A percentile compares a stretch with the other conserved stretches of the same genome.
Conservation (phyloP, 2,113 vertebrate species). For the Ahaetulla prasina region DNA sequence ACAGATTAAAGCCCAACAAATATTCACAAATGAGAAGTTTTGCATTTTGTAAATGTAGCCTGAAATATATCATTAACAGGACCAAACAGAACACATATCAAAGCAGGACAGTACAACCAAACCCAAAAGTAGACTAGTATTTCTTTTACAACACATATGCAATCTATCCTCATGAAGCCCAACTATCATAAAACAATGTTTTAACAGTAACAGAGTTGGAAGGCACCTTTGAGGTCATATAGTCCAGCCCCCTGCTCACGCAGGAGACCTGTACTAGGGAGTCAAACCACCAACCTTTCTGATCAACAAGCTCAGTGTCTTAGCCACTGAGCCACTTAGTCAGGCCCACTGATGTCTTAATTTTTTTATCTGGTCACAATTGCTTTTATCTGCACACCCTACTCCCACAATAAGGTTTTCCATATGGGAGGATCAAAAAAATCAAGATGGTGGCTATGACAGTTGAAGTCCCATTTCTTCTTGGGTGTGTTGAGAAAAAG, state of each 20-base stretch:
- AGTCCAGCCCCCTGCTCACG: no score
- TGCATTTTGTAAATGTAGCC: neutral
- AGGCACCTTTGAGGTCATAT: no score
- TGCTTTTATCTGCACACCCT: neutral
- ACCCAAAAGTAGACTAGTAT: neutral
- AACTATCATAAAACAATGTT: neutral
- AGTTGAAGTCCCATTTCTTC: neutral
- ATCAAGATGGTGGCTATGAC: neutral
- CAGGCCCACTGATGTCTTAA: no score
- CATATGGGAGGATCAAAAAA: neutral
- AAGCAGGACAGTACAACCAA: neutral
- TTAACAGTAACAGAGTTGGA: neutral
- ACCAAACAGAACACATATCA: neutral
- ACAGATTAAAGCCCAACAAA: neutral
- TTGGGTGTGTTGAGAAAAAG: neutral
- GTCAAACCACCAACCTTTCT: no score
- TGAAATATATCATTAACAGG: neutral
- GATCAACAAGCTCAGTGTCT: no score
- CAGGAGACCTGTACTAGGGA: no score
- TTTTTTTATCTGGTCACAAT: neutral
- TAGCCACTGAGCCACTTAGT: no score
- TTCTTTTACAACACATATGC: neutral
- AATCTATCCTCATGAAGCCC: neutral
- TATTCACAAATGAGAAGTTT: neutral
- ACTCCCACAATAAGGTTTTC: neutral